These are phyloP conservation scores for Pachypanchax playfairii DNA, from an alignment of 2,113 vertebrate genomes.

Conservation along the genomic window DNA sequence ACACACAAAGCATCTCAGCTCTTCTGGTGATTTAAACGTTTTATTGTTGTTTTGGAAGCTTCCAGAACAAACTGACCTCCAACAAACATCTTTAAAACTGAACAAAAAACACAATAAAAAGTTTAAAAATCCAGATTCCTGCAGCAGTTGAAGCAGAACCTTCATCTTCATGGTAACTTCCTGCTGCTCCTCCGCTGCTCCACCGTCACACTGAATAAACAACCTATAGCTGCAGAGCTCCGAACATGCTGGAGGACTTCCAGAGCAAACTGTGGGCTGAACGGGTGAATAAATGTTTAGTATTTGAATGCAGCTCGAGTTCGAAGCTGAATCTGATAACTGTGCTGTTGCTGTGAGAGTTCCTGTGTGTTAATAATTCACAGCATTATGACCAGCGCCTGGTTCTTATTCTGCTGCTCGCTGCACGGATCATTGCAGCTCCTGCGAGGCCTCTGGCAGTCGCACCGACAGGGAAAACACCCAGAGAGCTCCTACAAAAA, in stretches of 20 bases:
- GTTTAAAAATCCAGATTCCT: not conserved
- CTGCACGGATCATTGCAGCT: slow-evolving; percentile 45
- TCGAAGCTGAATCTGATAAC: slow-evolving; percentile 54
- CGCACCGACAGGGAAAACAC: too few species aligned
- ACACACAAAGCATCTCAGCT: not conserved
- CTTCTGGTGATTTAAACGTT: not conserved
- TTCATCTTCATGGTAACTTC: not conserved
- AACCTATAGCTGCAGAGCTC: not conserved
- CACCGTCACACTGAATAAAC: slow-evolving; percentile 11
- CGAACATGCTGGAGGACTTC: slow-evolving; percentile 26
- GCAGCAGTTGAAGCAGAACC: not conserved
- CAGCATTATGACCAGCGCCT: slow-evolving; percentile 44
- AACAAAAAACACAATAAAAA: not conserved
- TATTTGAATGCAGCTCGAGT: slow-evolving; percentile 41
- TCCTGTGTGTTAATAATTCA: slow-evolving; percentile 55
- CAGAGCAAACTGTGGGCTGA: slow-evolving; percentile 44
- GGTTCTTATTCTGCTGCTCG: slow-evolving; percentile 22
- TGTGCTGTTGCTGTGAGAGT: slow-evolving; percentile 3
- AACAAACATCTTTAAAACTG: too few species aligned
- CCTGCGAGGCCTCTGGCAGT: slow-evolving; percentile 47
- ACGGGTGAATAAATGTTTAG: slow-evolving; percentile 53
- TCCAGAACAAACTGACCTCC: not conserved
- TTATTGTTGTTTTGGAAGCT: not conserved
- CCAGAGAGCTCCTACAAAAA: slow-evolving; percentile 2
- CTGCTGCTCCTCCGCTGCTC: not conserved